Percentiles rank a stretch among this genome's conserved stretches.
phyloP scores from a whole-genome alignment of 2,797 vertebrate species.

The Pristis pectinata region DNA sequence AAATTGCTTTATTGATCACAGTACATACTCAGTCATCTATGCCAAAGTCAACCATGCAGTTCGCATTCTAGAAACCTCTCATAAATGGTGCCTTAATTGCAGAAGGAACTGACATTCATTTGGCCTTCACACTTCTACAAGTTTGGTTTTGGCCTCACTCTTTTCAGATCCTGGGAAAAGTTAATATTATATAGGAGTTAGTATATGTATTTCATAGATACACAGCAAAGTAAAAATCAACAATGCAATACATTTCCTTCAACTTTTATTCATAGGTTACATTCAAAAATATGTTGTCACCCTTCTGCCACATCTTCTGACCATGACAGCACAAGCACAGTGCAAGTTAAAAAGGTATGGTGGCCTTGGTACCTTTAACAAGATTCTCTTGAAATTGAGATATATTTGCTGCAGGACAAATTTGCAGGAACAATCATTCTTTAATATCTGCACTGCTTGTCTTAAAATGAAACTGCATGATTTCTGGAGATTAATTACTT shows the following conservation, averaged over 20 bases:
- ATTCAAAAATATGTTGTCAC: not conserved
- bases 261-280: not conserved
- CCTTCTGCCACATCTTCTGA: not conserved
- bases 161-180: not conserved
- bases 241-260: not conserved
- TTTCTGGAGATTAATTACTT: not conserved
- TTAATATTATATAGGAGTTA: not conserved
- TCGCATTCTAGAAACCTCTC: not conserved
- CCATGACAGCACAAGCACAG: not conserved
- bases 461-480: not conserved
- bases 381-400: not conserved
- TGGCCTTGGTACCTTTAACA: not conserved
- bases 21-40: not conserved
- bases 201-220: not conserved
- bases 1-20: constrained; percentile 25
- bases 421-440: not conserved
- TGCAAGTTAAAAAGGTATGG: not conserved
- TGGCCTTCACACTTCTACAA: not conserved
- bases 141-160: not conserved
- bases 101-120: not conserved
- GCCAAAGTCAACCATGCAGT: constrained; percentile 7
- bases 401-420: not conserved
- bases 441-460: not conserved
- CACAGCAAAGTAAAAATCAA: not conserved
- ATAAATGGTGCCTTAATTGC: constrained; percentile 2